Evolutionary conservation across 1,140 invertebrate species (phyloP).

Genomic region (Drosophila kikkawai): DNA sequence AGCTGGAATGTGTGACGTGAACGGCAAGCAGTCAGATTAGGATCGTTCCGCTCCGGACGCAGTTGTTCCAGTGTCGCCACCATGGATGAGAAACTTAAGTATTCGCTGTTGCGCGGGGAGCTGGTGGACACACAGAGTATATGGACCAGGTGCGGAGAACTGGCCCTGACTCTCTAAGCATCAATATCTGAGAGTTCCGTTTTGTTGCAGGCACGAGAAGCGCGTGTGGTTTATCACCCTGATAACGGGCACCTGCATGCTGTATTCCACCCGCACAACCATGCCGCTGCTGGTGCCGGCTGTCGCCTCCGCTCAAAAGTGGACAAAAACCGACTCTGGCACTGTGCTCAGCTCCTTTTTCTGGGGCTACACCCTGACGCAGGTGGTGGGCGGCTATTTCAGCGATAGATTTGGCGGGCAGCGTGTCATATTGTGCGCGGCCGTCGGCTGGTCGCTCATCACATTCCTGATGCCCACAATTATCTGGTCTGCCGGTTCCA

Average conservation of each 20-base stretch:
- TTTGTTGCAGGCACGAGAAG: conserved; percentile 85
- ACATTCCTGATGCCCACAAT: conserved; percentile 90
- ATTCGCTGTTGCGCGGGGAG: conserved; percentile 81
- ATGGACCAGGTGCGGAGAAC: conserved; percentile 72
- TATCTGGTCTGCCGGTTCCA: conserved; percentile 87
- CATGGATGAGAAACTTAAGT: conserved; percentile 84
- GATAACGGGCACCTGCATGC: conserved; percentile 88
- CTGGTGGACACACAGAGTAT: conserved; percentile 79
- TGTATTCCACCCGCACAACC: conserved; percentile 90
- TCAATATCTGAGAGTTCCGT: not conserved
- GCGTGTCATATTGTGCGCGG: conserved; percentile 88
- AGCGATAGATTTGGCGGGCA: conserved; percentile 90
- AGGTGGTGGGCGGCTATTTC: conserved; percentile 89
- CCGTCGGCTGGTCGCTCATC: conserved; percentile 89
- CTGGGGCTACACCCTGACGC: conserved; percentile 91
- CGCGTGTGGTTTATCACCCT: conserved; percentile 88
- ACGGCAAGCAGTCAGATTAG: conserved; percentile 14
- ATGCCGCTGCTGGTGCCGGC: conserved; percentile 89
- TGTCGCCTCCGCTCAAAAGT: conserved; percentile 88
- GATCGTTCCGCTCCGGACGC: not conserved
- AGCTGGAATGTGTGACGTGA: conserved; percentile 40
- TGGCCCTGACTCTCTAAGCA: not conserved
- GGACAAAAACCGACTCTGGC: conserved; percentile 90
- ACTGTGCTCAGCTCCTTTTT: conserved; percentile 91
- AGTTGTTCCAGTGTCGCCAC: conserved; percentile 12